Percentiles rank a stretch among this genome's conserved stretches.
phyloP scores from a whole-genome alignment of 2,888 invertebrate genomes.

The Drosophila austrosaltans region DNA sequence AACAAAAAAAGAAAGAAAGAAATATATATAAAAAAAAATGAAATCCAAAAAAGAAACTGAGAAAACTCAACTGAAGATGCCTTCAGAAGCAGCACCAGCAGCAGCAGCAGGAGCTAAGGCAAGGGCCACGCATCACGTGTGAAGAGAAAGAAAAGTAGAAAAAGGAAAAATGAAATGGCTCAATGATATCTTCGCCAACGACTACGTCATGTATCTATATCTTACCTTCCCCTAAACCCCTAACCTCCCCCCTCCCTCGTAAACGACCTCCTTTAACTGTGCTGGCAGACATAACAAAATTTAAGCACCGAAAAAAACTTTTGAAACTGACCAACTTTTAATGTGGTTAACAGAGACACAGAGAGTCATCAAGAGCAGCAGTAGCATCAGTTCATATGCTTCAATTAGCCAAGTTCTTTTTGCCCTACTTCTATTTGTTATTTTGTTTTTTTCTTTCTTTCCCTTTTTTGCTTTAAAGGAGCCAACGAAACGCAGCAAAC shows the following conservation, averaged over 20 bases:
- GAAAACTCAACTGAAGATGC: slow-evolving; percentile 5
- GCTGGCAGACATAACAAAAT: slow-evolving; percentile 55
- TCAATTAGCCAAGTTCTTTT: slow-evolving; percentile 64
- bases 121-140: slow-evolving; percentile 5
- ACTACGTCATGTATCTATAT: slow-evolving; percentile 28
- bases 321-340: slow-evolving; percentile 69
- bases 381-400: slow-evolving; percentile 35
- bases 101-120: not conserved
- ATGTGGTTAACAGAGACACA: slow-evolving; percentile 54
- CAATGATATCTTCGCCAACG: slow-evolving; percentile 14
- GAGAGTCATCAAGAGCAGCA: slow-evolving; percentile 21
- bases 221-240: not conserved
- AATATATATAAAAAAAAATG: not conserved
- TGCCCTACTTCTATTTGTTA: slow-evolving; percentile 1
- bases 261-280: slow-evolving; percentile 12
- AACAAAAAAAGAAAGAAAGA: slow-evolving; percentile 31
- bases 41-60: slow-evolving; percentile 1
- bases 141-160: not conserved
- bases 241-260: slow-evolving; percentile 13
- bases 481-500: slow-evolving; percentile 80
- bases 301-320: slow-evolving; percentile 58
- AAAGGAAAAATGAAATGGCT: not conserved
- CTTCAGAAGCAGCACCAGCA: slow-evolving; percentile 1
- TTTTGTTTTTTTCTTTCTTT: not conserved
- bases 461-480: slow-evolving; percentile 69